Conservation (phyloP, 2,888 invertebrate species). For the Heteromyza rotundicornis region DNA sequence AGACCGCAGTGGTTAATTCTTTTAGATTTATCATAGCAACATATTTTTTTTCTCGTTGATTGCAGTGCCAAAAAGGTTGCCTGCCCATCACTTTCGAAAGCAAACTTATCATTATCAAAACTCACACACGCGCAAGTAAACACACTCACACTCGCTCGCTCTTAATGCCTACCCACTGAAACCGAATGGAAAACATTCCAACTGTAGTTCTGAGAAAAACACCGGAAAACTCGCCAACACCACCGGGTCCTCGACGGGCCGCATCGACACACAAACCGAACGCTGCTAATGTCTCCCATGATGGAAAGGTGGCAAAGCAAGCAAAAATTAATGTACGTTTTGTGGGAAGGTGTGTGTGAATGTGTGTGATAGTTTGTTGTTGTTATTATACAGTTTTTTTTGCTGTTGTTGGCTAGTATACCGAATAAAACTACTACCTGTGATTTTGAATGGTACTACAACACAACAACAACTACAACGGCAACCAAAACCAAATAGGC, state of each 20-base stretch:
- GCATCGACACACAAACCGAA: no score
- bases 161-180: no score
- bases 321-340: slow-evolving; percentile 10
- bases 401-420: no score
- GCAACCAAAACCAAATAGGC: slow-evolving; percentile 9
- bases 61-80: no score
- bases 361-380: slow-evolving; percentile 9
- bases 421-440: slow-evolving; percentile 24
- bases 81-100: no score
- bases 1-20: no score
- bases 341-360: neutral
- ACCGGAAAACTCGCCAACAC: slow-evolving; percentile 29
- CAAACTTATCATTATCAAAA: no score
- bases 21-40: no score
- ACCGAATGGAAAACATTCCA: slow-evolving; percentile 11
- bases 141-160: no score
- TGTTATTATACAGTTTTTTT: no score
- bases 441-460: slow-evolving; percentile 20
- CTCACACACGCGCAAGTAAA: no score
- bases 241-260: slow-evolving; percentile 7
- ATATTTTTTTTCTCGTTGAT: no score
- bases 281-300: slow-evolving; percentile 9
- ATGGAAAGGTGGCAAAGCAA: slow-evolving; percentile 21
- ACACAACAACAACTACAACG: slow-evolving; percentile 8
- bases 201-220: slow-evolving; percentile 26